Base-by-base conservation (phyloP, 2,797 vertebrate genomes). In the Bothrops alternatus region DNA sequence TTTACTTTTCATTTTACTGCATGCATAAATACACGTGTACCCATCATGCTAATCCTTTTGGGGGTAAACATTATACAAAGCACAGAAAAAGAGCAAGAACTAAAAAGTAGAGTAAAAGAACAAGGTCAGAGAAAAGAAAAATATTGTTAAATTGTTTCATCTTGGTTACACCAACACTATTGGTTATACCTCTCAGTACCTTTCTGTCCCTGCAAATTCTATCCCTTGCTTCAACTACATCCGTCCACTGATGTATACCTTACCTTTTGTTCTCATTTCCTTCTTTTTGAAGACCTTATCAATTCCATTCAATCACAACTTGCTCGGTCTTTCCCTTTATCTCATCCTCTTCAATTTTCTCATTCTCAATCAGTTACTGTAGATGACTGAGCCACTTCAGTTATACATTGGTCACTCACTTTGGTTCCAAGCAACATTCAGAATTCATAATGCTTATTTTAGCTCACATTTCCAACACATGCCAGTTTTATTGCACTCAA, bases 1-100 rank as follows among this genome's bases (percentile, higher is more conserved):
- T 96, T 95, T 82, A 92, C 92, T n/a, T 89, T 92, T 53, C 20
- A 61, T 12, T 69, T 65, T 47, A 10, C 20, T 47, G 37, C 73
- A 82, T 47, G 47, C 69, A 37, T 78, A 20, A 20, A 42, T 78
- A 42, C 3, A 11, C 8, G 23, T 78, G 18, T 42, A 78, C 73
- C 37, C 73, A 82, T 47, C 20, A 47, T 82, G 37, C 73, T 25
- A 42, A 25, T 47, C 37, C 3, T 20, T 47, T 47, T 82, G 20
- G 37, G 73, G 37, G 3, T 47, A 82, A 82, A 47, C 18, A 47
- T 82, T 82, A 82, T 82, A 20, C 73, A 47, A 82, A 82, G 10
- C 8, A 47, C 20, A 25, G 37, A 82, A 82, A 82, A 11, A 37
- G 20, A 47, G 73, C 20, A 82, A 82, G 37, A 47, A 82, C 20